Conservation (phyloP, 2,888 invertebrate species). For the Eupithecia abbreviata region DNA sequence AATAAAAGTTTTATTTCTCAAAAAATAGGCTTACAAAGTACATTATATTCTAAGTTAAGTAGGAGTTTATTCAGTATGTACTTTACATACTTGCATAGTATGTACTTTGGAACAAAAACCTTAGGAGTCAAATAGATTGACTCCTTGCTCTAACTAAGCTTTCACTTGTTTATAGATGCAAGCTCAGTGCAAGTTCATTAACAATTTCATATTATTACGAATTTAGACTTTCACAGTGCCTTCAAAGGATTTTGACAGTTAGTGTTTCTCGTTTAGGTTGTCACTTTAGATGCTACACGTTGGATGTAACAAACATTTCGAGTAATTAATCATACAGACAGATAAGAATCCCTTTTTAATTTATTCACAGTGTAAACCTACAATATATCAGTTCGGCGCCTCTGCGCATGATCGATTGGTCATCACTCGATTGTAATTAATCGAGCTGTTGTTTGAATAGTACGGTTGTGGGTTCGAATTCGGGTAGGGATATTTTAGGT, state of each 20-base stretch:
- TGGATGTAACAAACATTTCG: background rate
- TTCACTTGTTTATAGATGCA: too few species aligned
- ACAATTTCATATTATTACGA: background rate
- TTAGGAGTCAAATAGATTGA: too few species aligned
- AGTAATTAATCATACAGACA: slow-evolving; percentile 52
- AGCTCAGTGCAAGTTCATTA: too few species aligned
- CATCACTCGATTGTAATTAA: slow-evolving; percentile 75
- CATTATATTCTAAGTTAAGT: too few species aligned
- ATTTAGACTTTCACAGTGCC: background rate
- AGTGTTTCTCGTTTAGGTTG: background rate
- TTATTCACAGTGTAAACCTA: slow-evolving; percentile 70
- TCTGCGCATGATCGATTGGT: slow-evolving; percentile 73
- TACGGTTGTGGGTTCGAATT: background rate
- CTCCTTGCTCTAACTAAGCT: too few species aligned
- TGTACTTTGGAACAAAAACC: too few species aligned
- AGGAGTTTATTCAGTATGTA: too few species aligned
- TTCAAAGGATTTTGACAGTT: background rate
- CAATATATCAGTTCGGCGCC: slow-evolving; percentile 77
- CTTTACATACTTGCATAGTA: too few species aligned
- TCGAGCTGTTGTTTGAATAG: slow-evolving; percentile 49
- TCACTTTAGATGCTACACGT: background rate
- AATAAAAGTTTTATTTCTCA: too few species aligned
- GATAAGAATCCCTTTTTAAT: slow-evolving; percentile 71
- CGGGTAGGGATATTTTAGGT: background rate
- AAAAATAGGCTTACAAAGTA: too few species aligned